Conservation (phyloP, 2,888 invertebrate genomes). For the Nymphalis urticae region DNA sequence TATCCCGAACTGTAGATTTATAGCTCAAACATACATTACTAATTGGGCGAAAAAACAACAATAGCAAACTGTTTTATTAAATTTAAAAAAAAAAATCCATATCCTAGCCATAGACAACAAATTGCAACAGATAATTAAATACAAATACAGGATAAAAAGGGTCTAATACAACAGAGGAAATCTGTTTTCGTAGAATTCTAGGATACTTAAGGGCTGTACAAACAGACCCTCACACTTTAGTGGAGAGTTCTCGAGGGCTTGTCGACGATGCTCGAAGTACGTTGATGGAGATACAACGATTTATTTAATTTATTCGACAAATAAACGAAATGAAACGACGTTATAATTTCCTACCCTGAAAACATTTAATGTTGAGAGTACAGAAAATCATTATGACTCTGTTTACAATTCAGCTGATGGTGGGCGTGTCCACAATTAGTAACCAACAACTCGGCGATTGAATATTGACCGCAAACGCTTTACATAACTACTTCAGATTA, state of each 20-base stretch:
- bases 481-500: no score
- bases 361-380: neutral
- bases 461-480: no score
- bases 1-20: no score
- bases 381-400: neutral
- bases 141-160: conserved; percentile 35
- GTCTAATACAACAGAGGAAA: conserved; percentile 33
- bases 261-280: conserved; percentile 2
- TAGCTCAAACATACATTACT: no score
- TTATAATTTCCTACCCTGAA: conserved; percentile 2
- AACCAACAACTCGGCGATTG: no score
- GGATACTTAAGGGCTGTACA: conserved; percentile 20
- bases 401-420: no score
- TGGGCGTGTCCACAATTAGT: no score
- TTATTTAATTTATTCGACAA: conserved; percentile 24
- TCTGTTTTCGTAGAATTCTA: conserved; percentile 32
- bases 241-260: conserved; percentile 10
- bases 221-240: conserved; percentile 21
- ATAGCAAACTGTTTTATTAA: no score
- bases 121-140: conserved; percentile 36
- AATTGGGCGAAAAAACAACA: no score
- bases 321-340: conserved; percentile 21
- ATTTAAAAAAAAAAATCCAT: no score
- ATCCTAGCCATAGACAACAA: neutral
- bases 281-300: conserved; percentile 18